These are phyloP conservation scores for Oostethus manadensis DNA, from an alignment of 2,113 vertebrate species.

Conservation along the genomic window DNA sequence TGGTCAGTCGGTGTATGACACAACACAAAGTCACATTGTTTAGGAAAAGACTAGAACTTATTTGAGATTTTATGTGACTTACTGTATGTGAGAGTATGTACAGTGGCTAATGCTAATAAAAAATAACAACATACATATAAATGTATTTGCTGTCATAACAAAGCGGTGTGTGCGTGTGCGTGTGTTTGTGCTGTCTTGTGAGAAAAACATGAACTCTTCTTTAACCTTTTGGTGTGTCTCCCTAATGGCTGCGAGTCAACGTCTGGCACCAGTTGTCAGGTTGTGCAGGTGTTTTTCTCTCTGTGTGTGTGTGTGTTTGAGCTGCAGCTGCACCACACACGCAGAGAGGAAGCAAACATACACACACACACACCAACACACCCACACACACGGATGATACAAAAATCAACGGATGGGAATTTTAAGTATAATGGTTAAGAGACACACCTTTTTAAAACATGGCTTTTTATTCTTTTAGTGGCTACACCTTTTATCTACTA, in stretches of 20 bases:
- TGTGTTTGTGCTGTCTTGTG: slow-evolving; percentile 1
- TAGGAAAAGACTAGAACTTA: no score
- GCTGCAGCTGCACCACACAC: neutral
- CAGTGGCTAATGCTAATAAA: neutral
- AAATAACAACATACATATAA: neutral
- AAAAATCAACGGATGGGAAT: neutral
- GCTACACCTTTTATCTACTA: neutral
- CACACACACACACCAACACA: neutral
- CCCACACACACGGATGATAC: neutral
- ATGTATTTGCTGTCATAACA: neutral
- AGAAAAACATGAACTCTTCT: slow-evolving; percentile 8
- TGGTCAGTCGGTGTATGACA: no score
- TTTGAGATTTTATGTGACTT: neutral
- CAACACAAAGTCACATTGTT: no score
- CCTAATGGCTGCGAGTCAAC: neutral
- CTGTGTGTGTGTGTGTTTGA: neutral
- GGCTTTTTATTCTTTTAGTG: neutral
- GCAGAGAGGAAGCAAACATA: neutral
- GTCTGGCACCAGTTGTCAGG: neutral
- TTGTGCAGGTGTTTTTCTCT: slow-evolving; percentile 1
- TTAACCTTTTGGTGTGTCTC: neutral
- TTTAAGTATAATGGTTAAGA: neutral
- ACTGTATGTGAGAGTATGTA: neutral
- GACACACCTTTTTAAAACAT: neutral
- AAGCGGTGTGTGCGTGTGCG: slow-evolving; percentile 8